Percentiles rank a stretch among this genome's conserved stretches.
Conservation (phyloP, 2,113 vertebrate species). For the Marmota flaviventris region DNA sequence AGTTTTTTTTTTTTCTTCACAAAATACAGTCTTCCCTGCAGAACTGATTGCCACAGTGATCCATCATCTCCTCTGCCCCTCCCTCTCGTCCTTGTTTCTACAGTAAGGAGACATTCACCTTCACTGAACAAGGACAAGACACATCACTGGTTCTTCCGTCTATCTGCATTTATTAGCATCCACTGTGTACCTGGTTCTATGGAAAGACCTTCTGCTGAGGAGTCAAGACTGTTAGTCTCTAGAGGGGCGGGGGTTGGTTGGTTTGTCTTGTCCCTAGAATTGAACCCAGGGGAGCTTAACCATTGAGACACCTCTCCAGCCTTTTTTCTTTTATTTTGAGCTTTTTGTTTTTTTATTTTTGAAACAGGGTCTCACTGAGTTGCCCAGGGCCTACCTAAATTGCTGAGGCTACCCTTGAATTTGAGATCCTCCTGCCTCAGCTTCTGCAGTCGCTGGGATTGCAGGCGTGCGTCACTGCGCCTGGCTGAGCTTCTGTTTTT, state of each 20-base stretch:
- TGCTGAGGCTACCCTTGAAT: background rate
- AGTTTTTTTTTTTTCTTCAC: background rate
- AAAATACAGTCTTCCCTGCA: background rate
- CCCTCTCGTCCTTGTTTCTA: background rate
- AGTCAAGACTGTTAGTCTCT: background rate
- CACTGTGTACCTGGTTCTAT: background rate
- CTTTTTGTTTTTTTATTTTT: background rate
- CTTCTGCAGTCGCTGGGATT: background rate
- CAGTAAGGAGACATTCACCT: background rate
- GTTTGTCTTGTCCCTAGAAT: background rate
- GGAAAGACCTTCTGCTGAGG: background rate
- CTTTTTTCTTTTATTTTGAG: background rate
- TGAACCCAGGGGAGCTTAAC: background rate
- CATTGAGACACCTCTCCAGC: background rate
- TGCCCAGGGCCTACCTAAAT: background rate
- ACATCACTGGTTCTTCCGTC: background rate
- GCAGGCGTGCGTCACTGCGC: too few species aligned
- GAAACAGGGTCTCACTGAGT: background rate
- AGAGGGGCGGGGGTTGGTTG: rapidly evolving
- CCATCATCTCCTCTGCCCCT: background rate
- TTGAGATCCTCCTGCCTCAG: background rate
- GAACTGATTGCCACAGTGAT: background rate
- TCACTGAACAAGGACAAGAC: background rate
- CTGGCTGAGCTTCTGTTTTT: too few species aligned
- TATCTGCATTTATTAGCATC: background rate